Evolutionary conservation across 1,140 invertebrate genomes (phyloP).

Genomic region (Diorhabda elongata): DNA sequence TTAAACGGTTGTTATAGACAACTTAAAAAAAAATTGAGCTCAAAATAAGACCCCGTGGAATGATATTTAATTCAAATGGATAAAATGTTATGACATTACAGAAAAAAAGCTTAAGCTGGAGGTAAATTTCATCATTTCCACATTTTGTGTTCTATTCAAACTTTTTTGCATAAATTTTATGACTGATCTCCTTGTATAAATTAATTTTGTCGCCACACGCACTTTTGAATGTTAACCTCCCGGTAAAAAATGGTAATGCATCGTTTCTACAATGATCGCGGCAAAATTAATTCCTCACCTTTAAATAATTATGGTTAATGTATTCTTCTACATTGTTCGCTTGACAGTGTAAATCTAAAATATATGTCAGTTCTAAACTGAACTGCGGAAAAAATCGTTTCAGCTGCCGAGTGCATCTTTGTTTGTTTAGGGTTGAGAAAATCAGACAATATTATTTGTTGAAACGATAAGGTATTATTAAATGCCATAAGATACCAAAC

Average conservation of each 20-base stretch:
- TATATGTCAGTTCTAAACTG: background rate
- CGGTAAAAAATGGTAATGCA: background rate
- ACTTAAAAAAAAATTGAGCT: too few species aligned
- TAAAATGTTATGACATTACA: too few species aligned
- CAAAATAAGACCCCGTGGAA: too few species aligned
- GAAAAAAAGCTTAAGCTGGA: too few species aligned
- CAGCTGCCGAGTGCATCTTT: background rate
- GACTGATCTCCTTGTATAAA: too few species aligned
- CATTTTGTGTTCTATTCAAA: too few species aligned
- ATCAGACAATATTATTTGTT: constrained; percentile 1
- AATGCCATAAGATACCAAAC: background rate
- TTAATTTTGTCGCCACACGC: too few species aligned
- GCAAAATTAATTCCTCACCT: background rate
- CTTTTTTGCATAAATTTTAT: too few species aligned
- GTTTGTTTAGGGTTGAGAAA: background rate
- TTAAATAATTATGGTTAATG: background rate
- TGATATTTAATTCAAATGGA: too few species aligned
- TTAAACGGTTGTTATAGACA: too few species aligned
- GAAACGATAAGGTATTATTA: background rate
- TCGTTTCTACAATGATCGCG: background rate
- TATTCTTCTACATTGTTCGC: background rate
- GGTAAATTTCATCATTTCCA: too few species aligned
- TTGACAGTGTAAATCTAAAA: background rate
- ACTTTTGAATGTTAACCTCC: background rate
- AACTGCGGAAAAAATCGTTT: background rate